Evolutionary conservation across 2,888 invertebrate species (phyloP).

Genomic region (Drosophila imparisetae): DNA sequence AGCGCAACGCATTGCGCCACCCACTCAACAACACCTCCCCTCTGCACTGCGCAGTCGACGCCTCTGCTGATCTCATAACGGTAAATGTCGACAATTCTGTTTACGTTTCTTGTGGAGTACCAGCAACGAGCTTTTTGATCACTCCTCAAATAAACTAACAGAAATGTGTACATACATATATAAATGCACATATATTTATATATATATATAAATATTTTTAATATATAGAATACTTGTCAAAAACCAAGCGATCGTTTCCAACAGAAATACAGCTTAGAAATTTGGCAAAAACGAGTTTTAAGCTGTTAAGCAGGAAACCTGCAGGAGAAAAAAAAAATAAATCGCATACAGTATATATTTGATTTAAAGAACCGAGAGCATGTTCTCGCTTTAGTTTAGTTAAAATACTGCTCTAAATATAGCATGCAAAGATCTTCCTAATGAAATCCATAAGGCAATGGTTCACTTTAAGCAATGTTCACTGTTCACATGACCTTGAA

Average conservation of each 20-base stretch:
- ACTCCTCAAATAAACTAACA: conserved; percentile 21
- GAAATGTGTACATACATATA: background rate
- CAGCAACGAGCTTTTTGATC: conserved; percentile 28
- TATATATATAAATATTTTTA: background rate
- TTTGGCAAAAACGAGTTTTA: conserved; percentile 64
- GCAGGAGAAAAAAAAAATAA: conserved; percentile 31
- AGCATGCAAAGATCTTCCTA: background rate
- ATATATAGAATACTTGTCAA: background rate
- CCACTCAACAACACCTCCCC: background rate
- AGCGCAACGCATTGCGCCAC: conserved; percentile 18
- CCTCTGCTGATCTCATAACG: conserved; percentile 56
- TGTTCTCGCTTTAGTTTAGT: background rate
- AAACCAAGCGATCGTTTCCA: conserved; percentile 15
- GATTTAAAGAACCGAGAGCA: background rate
- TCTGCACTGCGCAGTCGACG: conserved; percentile 6
- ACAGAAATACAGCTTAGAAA: conserved; percentile 17
- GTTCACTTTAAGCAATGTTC: conserved; percentile 1
- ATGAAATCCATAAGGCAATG: background rate
- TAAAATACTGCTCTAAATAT: background rate
- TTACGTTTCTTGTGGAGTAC: conserved; percentile 36
- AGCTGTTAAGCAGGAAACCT: conserved; percentile 67
- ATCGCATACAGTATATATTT: conserved; percentile 25
- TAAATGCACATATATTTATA: background rate
- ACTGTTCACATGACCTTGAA: conserved; percentile 68
- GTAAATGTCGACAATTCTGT: conserved; percentile 37